Base-by-base conservation (phyloP, 2,113 vertebrate species). In the Murina feae region DNA sequence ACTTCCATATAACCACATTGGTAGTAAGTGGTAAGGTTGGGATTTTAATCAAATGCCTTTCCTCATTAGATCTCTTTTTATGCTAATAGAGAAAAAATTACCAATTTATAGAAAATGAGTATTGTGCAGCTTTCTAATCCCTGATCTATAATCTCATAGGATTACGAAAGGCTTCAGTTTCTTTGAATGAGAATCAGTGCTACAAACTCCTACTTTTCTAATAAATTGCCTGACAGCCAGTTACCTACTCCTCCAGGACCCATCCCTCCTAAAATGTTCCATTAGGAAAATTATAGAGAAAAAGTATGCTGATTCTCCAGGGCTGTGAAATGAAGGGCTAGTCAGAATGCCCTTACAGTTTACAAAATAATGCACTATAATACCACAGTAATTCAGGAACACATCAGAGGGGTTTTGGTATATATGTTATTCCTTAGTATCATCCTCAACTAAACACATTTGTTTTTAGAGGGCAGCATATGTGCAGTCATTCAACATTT, bases 41-140 rank as follows among this genome's bases (percentile, higher is more conserved):
- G 16, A 74, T 82, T 94, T 93, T 86, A 95, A 89, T 92, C 75
- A 86, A 83, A 35, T 92, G 49, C 16, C 35, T 87, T 95, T 93
- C 39, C 47, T 25, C 32, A 58, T 84, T 85, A 30, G 23, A 55
- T 49, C n/a, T 71, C n/a, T 89, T 90, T 89, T 86, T 69, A 84
- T 58, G 85, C 9, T 74, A 68, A 84, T 16, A 86, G 66, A 60
- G 49, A 86, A 58, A 87, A 95, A 91, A 87, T 66, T 65, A 85
- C 23, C 39, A 85, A 92, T 88, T 93, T 93, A 28, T 63, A 84
- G 80, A 91, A 96, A 80, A 92, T 83, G 49, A 87, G 42, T 90
- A 90, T 30, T 17, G 18, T 84, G 35, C 18, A 65, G 37, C 9
- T 85, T 96, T 90, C 44, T 68, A 95, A 92, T 69, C 25, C 32